Conservation (phyloP, 2,888 invertebrate species). For the Amphipoea oculea region DNA sequence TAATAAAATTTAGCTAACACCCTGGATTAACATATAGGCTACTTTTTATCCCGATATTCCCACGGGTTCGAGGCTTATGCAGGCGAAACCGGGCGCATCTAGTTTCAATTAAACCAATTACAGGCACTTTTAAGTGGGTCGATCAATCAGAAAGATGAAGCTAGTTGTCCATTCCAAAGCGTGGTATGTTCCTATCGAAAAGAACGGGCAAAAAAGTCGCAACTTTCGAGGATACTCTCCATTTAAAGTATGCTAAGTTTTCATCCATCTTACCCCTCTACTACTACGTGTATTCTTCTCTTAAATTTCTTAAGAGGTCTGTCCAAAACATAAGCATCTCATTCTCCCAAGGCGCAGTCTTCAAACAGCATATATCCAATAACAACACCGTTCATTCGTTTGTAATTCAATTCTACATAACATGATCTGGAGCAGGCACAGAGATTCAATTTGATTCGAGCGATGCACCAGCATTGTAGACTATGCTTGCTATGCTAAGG, state of each 20-base stretch:
- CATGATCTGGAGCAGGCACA: constrained; percentile 17
- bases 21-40: too few relatives aligned
- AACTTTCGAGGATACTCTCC: not conserved
- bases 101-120: not conserved
- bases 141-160: not conserved
- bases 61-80: too few relatives aligned
- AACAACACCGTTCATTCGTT: constrained; percentile 34
- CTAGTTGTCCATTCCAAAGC: not conserved
- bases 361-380: constrained; percentile 12
- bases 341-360: not conserved
- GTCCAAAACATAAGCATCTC: not conserved
- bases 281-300: not conserved
- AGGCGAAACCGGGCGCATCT: too few relatives aligned
- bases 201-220: not conserved
- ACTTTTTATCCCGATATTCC: too few relatives aligned
- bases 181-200: not conserved
- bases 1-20: too few relatives aligned
- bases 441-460: constrained; percentile 54
- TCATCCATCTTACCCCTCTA: not conserved
- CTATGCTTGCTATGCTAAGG: constrained; percentile 13
- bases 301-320: not conserved
- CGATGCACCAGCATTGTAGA: constrained; percentile 26
- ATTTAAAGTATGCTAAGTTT: not conserved
- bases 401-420: constrained; percentile 42
- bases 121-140: not conserved